Percentiles rank a stretch among this genome's conserved stretches.
Conservation (phyloP, 2,888 invertebrate genomes). For the Orthosia incerta region DNA sequence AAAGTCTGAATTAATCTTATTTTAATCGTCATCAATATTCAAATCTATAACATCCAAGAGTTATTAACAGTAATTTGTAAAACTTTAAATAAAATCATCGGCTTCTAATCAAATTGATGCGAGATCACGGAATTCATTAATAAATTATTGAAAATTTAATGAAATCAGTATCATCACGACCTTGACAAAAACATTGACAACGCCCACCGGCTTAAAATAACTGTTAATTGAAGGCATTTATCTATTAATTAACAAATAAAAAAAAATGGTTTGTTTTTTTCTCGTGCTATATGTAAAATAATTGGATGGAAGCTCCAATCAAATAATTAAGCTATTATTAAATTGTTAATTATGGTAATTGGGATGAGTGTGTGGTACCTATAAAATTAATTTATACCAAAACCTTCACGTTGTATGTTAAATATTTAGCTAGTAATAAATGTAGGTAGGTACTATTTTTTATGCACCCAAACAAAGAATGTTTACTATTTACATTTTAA, state of each 20-base stretch:
- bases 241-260: conserved; percentile 1
- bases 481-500: neutral
- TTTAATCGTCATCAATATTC: conserved; percentile 38
- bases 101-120: conserved; percentile 41
- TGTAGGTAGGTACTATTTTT: neutral
- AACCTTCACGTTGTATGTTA: neutral
- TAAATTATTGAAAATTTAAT: conserved; percentile 23
- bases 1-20: conserved; percentile 38
- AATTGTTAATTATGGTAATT: conserved; percentile 5
- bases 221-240: conserved; percentile 20
- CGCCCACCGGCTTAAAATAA: conserved; percentile 17
- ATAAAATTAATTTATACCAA: neutral
- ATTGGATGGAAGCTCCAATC: conserved; percentile 40
- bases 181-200: conserved; percentile 54
- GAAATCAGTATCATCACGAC: conserved; percentile 37
- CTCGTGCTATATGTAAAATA: neutral
- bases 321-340: conserved; percentile 18
- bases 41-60: conserved; percentile 22
- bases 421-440: neutral
- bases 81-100: conserved; percentile 32
- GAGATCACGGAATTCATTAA: conserved; percentile 51
- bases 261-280: conserved; percentile 12
- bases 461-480: neutral
- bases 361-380: neutral
- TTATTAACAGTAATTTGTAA: conserved; percentile 47